A percentile compares a stretch with the other conserved stretches of the same genome.
Conservation (phyloP, 2,888 invertebrate species). For the Vandiemenella viatica region DNA sequence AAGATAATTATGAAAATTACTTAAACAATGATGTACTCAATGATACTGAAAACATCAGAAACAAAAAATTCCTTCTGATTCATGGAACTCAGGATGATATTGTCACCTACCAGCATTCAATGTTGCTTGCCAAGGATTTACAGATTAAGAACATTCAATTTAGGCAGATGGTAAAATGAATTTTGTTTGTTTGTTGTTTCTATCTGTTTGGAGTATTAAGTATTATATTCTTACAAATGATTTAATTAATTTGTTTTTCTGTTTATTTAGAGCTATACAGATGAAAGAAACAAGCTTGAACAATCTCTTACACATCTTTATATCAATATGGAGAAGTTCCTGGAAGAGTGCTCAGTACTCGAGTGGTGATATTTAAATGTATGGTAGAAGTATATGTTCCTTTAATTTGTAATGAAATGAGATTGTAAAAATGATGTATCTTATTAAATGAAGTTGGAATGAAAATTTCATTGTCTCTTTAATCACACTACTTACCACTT, state of each 20-base stretch:
- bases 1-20: slow-evolving; percentile 62
- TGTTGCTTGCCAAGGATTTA: slow-evolving; percentile 74
- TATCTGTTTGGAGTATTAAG: background rate
- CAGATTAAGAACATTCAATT: slow-evolving; percentile 76
- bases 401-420: too few species aligned
- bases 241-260: background rate
- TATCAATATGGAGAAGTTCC: slow-evolving; percentile 74
- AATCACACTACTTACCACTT: too few species aligned
- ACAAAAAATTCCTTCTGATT: slow-evolving; percentile 73
- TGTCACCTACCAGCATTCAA: slow-evolving; percentile 93
- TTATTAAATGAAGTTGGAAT: too few species aligned
- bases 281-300: background rate
- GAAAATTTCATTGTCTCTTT: too few species aligned
- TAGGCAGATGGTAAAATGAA: slow-evolving; percentile 54
- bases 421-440: too few species aligned
- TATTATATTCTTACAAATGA: background rate
- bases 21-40: slow-evolving; percentile 58
- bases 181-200: background rate
- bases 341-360: slow-evolving; percentile 37
- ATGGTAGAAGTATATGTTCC: too few species aligned
- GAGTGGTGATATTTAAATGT: too few species aligned
- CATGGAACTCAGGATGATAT: slow-evolving; percentile 93
- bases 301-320: slow-evolving; percentile 50
- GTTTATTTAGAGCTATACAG: background rate
- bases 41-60: slow-evolving; percentile 43